Percentiles rank a stretch among this genome's conserved stretches.
These are phyloP conservation scores for Netelia virgata DNA, from an alignment of 2,888 invertebrate species.

Conservation along the genomic window DNA sequence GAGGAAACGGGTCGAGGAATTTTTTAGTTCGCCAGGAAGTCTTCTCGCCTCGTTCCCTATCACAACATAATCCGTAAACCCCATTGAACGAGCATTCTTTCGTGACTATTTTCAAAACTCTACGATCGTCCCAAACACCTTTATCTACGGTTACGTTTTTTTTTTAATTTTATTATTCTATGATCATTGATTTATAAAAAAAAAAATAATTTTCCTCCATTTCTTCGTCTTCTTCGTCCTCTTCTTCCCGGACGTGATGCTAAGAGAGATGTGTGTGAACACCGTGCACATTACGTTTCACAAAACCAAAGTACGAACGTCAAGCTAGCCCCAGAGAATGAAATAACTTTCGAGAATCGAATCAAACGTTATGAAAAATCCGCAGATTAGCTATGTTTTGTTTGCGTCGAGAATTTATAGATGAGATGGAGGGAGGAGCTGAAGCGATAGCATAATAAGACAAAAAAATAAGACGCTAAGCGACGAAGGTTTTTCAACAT, in stretches of 20 bases:
- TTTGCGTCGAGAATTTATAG: not conserved
- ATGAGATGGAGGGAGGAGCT: constrained; percentile 38
- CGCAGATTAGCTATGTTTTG: not conserved
- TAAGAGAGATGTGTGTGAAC: constrained; percentile 33
- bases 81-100: constrained; percentile 70
- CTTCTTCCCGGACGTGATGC: constrained; percentile 2
- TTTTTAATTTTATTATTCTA: not conserved
- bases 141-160: constrained; percentile 51
- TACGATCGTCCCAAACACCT: constrained; percentile 75
- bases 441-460: constrained; percentile 57
- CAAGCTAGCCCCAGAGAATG: constrained; percentile 17
- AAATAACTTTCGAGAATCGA: constrained; percentile 17
- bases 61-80: constrained; percentile 22
- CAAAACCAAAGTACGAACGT: constrained; percentile 41
- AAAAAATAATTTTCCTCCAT: constrained; percentile 2
- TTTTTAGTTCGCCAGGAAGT: constrained; percentile 32
- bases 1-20: constrained; percentile 18
- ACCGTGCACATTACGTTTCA: constrained; percentile 62
- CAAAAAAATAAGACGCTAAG: constrained; percentile 45
- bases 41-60: constrained; percentile 42
- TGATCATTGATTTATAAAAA: constrained; percentile 21
- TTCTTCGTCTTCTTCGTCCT: constrained; percentile 15
- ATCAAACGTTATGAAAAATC: constrained; percentile 7
- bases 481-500: constrained; percentile 37
- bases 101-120: constrained; percentile 71